These are phyloP conservation scores for Tillus elongatus DNA, from an alignment of 2,888 invertebrate genomes.

Conservation along the genomic window DNA sequence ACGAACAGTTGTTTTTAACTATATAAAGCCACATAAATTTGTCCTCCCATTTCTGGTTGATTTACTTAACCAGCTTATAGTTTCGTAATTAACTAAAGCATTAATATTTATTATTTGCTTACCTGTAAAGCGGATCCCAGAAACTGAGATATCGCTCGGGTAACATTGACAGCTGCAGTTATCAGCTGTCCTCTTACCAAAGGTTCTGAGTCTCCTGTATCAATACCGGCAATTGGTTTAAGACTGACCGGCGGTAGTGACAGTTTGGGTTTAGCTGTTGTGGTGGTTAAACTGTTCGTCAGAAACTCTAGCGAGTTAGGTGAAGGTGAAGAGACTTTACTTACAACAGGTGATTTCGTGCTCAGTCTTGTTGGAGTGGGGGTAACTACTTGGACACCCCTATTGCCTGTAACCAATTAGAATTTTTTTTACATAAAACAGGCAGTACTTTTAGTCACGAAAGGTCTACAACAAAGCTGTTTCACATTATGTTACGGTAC, in stretches of 20 bases:
- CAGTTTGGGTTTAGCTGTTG: slow-evolving; percentile 20
- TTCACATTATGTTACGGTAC: too few relatives aligned
- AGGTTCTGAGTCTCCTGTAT: slow-evolving; percentile 28
- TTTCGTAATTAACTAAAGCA: background rate
- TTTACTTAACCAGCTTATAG: background rate
- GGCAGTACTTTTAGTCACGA: too few relatives aligned
- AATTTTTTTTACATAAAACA: too few relatives aligned
- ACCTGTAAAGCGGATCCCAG: slow-evolving; percentile 72
- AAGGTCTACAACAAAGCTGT: too few relatives aligned
- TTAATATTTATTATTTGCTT: slow-evolving; percentile 15
- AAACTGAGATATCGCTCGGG: slow-evolving; percentile 68
- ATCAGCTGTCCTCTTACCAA: slow-evolving; percentile 48
- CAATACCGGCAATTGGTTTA: slow-evolving; percentile 36
- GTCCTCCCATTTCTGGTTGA: background rate
- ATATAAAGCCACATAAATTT: background rate
- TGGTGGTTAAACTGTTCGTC: slow-evolving; percentile 6
- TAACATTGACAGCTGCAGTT: slow-evolving; percentile 66
- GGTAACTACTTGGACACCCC: slow-evolving; percentile 14
- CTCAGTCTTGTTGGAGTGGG: slow-evolving; percentile 10
- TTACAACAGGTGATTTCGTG: slow-evolving; percentile 22
- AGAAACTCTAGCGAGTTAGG: background rate
- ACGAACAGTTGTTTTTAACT: background rate
- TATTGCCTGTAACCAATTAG: too few relatives aligned
- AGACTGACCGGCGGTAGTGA: slow-evolving; percentile 36
- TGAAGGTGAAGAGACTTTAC: slow-evolving; percentile 19